These are phyloP conservation scores for Cheilosia pagana DNA, from an alignment of 2,888 invertebrate genomes.

Conservation along the genomic window DNA sequence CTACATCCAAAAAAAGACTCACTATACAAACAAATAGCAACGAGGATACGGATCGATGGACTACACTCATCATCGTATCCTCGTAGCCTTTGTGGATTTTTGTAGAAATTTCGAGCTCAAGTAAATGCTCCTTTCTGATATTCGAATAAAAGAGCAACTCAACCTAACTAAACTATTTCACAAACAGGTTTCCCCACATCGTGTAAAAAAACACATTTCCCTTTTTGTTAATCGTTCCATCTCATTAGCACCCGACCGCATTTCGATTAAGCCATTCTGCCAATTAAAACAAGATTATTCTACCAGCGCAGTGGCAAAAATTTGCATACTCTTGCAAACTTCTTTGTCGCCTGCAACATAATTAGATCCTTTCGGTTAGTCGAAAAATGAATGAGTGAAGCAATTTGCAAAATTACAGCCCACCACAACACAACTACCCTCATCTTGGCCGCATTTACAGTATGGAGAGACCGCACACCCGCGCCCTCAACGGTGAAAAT, in stretches of 20 bases:
- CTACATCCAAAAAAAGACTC: no score
- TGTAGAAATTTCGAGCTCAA: no score
- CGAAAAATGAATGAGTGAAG: conserved; percentile 39
- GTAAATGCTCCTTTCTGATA: no score
- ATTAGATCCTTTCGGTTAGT: conserved; percentile 54
- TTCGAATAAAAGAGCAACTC: no score
- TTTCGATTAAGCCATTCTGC: conserved; percentile 1
- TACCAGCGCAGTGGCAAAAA: neutral
- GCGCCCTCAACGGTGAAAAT: conserved; percentile 42
- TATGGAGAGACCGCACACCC: conserved; percentile 5
- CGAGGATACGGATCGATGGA: no score
- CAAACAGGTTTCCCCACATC: no score
- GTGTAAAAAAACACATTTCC: no score
- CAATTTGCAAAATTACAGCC: conserved; percentile 66
- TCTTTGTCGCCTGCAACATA: conserved; percentile 33
- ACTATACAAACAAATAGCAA: no score
- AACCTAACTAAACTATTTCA: no score
- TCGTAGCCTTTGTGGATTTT: no score
- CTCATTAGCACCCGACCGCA: neutral
- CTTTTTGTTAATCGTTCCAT: neutral
- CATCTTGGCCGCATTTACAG: conserved; percentile 53
- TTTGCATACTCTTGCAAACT: conserved; percentile 14
- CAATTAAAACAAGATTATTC: conserved; percentile 24
- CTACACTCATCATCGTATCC: no score
- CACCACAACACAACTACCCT: conserved; percentile 28